Base-by-base conservation (phyloP, 2,888 invertebrate genomes). In the Leptinotarsa tumamoca region DNA sequence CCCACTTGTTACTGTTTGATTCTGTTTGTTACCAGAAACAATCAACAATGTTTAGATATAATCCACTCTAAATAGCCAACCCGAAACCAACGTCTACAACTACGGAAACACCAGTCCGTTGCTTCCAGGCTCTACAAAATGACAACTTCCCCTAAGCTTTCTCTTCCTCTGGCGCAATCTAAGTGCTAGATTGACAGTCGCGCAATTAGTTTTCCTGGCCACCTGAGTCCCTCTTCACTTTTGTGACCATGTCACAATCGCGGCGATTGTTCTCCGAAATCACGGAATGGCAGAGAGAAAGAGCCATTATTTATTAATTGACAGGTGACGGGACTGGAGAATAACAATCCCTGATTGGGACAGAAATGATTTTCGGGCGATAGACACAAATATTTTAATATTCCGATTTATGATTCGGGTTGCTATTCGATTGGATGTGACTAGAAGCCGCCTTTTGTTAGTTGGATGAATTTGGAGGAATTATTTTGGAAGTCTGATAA, bases 171-270 rank as follows among this genome's bases (percentile, higher is more conserved):
- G 18, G 7, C 3, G 70, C 58, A 70, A 70, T 70, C 70, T 58
- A 14, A 58, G 73, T 70, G 73, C 49, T 70, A 73, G 67, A 74
- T 68, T 74, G 78, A 78, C 76, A 43, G 74, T 33, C 50, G 75
- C 69, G 68, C 78, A 78, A 78, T 78, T 78, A 76, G 72, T 76
- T 54, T 67, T 71, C 63, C 33, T 58, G 56, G 72, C 76, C 78
- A 78, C 74, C 78, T 78, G 78, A 50, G 76, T 70, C 71, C 71
- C 27, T 23, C 21, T 68, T 72, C 73, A 58, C 66, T 71, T 76
- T 74, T 78, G 78, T 72, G 70, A 49, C 73, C 69, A 74, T 56
- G 71, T 63, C 72, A 69, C 69, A 76, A 72, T 67, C 67, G 21
- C 51, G 49, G 49, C 58, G 50, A 72, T 72, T 68, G 72, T 72